phyloP scores from a whole-genome alignment of 2,888 invertebrate species.

The Dryobotodes eremita region DNA sequence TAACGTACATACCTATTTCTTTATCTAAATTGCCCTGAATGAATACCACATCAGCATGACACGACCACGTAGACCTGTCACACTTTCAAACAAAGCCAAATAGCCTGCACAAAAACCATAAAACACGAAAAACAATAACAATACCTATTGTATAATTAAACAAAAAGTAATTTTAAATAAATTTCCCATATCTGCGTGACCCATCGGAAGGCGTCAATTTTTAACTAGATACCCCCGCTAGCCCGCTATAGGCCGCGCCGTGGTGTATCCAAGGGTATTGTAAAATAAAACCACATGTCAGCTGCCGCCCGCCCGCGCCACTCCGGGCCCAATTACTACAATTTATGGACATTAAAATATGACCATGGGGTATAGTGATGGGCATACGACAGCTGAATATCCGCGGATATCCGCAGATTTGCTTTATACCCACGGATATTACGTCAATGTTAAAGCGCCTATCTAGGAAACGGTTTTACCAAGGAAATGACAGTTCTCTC shows the following conservation, averaged over 20 bases:
- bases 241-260: not conserved
- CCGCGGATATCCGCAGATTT: constrained; percentile 27
- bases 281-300: constrained; percentile 60
- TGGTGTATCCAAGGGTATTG: constrained; percentile 29
- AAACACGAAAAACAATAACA: constrained; percentile 33
- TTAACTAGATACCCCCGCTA: constrained; percentile 37
- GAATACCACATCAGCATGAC: not conserved
- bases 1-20: not conserved
- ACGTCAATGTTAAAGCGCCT: not conserved
- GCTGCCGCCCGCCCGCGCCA: constrained; percentile 35
- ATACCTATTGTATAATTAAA: constrained; percentile 46
- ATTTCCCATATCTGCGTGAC: constrained; percentile 44
- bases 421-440: not conserved
- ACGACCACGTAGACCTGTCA: not conserved
- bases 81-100: constrained; percentile 22
- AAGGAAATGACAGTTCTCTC: constrained; percentile 3
- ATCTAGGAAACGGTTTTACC: not conserved
- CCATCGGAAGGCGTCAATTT: constrained; percentile 51
- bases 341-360: constrained; percentile 71
- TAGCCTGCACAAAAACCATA: constrained; percentile 24
- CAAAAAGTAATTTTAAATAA: constrained; percentile 49
- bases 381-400: constrained; percentile 1
- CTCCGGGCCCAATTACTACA: constrained; percentile 66
- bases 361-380: constrained; percentile 58
- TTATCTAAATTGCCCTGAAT: not conserved